A percentile compares a stretch with the other conserved stretches of the same genome.
Conservation (phyloP, 37 sponge, comb jelly and placozoan genomes). For the Spongilla lacustris region DNA sequence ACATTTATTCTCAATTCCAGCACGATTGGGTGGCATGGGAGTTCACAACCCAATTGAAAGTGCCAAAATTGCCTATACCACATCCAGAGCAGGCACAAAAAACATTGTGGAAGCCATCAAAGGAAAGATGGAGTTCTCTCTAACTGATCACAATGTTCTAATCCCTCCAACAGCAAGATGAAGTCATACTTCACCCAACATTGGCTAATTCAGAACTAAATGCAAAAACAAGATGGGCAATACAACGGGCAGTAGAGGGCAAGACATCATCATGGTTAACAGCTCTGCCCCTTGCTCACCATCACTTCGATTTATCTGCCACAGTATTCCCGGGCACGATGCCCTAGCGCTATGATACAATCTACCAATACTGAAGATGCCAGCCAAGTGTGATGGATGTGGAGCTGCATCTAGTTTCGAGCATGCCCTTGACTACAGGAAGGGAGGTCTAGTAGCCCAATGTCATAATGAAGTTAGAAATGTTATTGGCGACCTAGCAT, state of each 20-base stretch:
- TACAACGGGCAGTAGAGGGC: slow-evolving; percentile 39
- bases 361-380: slow-evolving; percentile 9
- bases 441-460: slow-evolving; percentile 31
- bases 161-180: not conserved
- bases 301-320: slow-evolving; percentile 35
- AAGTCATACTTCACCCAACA: slow-evolving; percentile 9
- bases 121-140: slow-evolving; percentile 4
- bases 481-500: slow-evolving; percentile 44
- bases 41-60: slow-evolving; percentile 1
- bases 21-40: not conserved
- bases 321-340: slow-evolving; percentile 36
- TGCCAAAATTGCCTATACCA: not conserved
- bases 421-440: slow-evolving; percentile 49
- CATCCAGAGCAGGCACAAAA: not conserved
- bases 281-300: slow-evolving; percentile 18
- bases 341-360: slow-evolving; percentile 30
- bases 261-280: slow-evolving; percentile 33
- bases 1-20: slow-evolving; percentile 10
- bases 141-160: not conserved
- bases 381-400: slow-evolving; percentile 33
- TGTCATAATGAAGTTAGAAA: slow-evolving; percentile 46
- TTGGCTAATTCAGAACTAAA: not conserved
- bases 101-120: slow-evolving; percentile 25
- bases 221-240: slow-evolving; percentile 6
- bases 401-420: slow-evolving; percentile 8